Conservation (phyloP, 2,888 invertebrate species). For the Drosophila nigricruria region DNA sequence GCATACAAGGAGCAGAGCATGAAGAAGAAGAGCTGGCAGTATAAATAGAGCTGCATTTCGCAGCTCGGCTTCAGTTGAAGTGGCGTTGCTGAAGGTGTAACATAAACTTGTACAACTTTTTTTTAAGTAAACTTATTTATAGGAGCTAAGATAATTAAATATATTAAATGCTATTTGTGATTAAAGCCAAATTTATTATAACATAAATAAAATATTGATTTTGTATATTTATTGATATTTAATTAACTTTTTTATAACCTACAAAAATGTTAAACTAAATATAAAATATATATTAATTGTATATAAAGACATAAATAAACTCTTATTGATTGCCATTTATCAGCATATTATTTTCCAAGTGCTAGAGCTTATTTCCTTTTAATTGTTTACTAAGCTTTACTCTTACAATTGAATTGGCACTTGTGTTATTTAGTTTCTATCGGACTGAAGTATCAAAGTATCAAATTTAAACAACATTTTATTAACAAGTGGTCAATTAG, state of each 20-base stretch:
- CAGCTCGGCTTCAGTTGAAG: not conserved
- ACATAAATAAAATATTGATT: no score
- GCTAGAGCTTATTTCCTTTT: not conserved
- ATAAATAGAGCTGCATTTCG: not conserved
- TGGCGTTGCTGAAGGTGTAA: not conserved
- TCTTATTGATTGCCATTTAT: not conserved
- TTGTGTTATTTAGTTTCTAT: conserved; percentile 3
- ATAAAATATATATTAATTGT: not conserved
- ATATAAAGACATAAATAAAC: not conserved
- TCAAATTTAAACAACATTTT: conserved; percentile 1
- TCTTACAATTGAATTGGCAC: not conserved
- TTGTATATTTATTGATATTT: not conserved
- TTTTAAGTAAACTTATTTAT: not conserved
- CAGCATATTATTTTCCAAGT: not conserved
- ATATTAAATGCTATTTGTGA: not conserved
- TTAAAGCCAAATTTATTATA: no score
- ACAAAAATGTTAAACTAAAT: no score
- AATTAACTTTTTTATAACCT: not conserved
- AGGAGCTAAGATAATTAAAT: not conserved
- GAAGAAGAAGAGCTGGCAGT: not conserved
- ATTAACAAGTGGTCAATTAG: conserved; percentile 52
- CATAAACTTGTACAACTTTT: not conserved
- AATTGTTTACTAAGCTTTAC: conserved; percentile 1
- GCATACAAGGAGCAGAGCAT: not conserved
- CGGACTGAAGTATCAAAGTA: not conserved